A percentile compares a stretch with the other conserved stretches of the same genome.
Evolutionary conservation across 2,113 vertebrate species (phyloP).

Genomic region (Oncorhynchus nerka): DNA sequence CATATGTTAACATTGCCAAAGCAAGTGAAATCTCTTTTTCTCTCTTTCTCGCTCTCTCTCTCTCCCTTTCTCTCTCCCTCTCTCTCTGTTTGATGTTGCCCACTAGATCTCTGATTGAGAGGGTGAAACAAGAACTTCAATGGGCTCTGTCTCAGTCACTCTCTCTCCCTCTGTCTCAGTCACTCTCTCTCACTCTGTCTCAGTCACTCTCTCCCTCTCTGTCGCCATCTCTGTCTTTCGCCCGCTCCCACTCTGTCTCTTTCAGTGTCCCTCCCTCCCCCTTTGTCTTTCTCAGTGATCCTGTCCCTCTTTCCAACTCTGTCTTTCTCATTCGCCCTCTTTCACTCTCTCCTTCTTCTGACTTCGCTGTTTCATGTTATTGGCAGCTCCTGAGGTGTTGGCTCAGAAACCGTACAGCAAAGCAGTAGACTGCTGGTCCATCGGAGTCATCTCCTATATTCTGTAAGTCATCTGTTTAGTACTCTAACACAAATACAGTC

Average conservation of each 20-base stretch:
- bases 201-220: not conserved
- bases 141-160: no score
- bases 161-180: no score
- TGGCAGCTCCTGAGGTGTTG: slow-evolving; percentile 91
- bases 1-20: no score
- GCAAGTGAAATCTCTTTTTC: no score
- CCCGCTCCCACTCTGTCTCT: not conserved
- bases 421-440: slow-evolving; percentile 98
- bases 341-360: not conserved
- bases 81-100: slow-evolving; percentile 41
- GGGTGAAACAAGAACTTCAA: slow-evolving; percentile 45
- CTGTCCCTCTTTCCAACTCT: no score
- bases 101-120: slow-evolving; percentile 33
- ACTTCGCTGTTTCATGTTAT: not conserved
- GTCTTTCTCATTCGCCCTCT: not conserved
- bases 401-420: slow-evolving; percentile 98
- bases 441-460: slow-evolving; percentile 96
- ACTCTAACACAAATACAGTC: no score
- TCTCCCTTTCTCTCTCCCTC: no score
- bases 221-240: not conserved
- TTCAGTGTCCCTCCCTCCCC: no score
- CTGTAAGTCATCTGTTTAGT: slow-evolving; percentile 76
- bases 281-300: no score
- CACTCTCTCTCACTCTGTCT: no score
- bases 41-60: no score